Base-by-base conservation (phyloP, 2,113 vertebrate genomes). In the Pseudopipra pipra region DNA sequence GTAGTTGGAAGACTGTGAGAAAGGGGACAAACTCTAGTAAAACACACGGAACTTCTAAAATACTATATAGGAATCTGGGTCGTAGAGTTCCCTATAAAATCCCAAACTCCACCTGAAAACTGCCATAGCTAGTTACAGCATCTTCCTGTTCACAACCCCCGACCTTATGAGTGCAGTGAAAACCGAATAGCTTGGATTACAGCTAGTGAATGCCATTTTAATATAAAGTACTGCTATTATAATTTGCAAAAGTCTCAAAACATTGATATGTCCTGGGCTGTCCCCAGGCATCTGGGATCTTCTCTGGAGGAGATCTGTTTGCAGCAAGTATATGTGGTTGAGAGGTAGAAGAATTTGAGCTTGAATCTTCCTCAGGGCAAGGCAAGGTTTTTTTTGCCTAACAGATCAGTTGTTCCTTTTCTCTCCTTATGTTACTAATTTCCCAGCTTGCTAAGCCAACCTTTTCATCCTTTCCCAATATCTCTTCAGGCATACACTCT, bases 351-450 rank as follows among this genome's bases (percentile, higher is more conserved):
- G 55, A 82, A 82, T 72, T 63, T 3, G 2, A 75, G 31, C 46
- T 82, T 85, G 30, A 87, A 58, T 55, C 23, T 87, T 79, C 41
- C 70, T 65, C 20, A 82, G 87, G 81, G 62, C 46, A 79, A 93
- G 0, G 1, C 20, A 70, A 80, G 6, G 18, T 2, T 10, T 1
- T 25, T 49, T 4, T 22, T 16, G 3, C 35, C 27, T 30, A 70
- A 51, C 14, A 73, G 87, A 43, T 70, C 49, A 58, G 6, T 71
- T 51, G 15, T 5, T 67, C 17, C 3, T 78, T 75, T 46, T 54
- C 27, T 73, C 19, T 65, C 43, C 11, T 63, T 46, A 9, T 44
- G 10, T 25, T 58, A 54, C 37, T 22, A 30, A 43, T 86, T 87
- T 89, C 44, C 52, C 5, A 6, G 19, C 12, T 85, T 85, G 14